Evolutionary conservation across 2,113 vertebrate species (phyloP).

Genomic region (Labeo rohita): DNA sequence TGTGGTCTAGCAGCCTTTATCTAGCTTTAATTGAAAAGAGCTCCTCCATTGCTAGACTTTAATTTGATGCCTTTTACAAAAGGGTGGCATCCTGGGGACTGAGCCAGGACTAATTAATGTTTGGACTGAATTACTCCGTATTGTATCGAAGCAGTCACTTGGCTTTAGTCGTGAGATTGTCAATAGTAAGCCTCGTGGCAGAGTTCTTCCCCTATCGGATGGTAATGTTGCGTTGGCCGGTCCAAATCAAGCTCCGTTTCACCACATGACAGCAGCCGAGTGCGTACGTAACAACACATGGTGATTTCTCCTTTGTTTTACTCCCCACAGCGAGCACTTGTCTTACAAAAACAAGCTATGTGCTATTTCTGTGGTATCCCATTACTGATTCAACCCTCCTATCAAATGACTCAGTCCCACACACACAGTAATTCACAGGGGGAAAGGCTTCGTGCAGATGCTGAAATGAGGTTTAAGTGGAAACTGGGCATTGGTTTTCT

Average conservation of each 20-base stretch:
- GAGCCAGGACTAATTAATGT: slow-evolving; percentile 25
- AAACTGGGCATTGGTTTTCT: slow-evolving; percentile 35
- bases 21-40: slow-evolving; percentile 18
- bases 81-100: neutral
- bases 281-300: neutral
- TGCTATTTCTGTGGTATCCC: slow-evolving; percentile 19
- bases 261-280: neutral
- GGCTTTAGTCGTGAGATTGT: neutral
- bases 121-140: slow-evolving; percentile 12
- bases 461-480: slow-evolving; percentile 50
- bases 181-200: neutral
- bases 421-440: neutral
- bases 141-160: neutral
- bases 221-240: neutral
- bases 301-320: slow-evolving; percentile 23
- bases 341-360: neutral
- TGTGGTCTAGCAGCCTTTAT: slow-evolving; percentile 4
- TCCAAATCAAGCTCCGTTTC: neutral
- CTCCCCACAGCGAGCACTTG: neutral
- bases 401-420: neutral
- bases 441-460: slow-evolving; percentile 34
- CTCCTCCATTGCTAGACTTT: slow-evolving; percentile 10
- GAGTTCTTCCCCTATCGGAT: neutral
- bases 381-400: slow-evolving; percentile 2
- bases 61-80: slow-evolving; percentile 13